A percentile compares a stretch with the other conserved stretches of the same genome.
Evolutionary conservation across 2,797 vertebrate species (phyloP).

Genomic region (Rhodeus uyekii): DNA sequence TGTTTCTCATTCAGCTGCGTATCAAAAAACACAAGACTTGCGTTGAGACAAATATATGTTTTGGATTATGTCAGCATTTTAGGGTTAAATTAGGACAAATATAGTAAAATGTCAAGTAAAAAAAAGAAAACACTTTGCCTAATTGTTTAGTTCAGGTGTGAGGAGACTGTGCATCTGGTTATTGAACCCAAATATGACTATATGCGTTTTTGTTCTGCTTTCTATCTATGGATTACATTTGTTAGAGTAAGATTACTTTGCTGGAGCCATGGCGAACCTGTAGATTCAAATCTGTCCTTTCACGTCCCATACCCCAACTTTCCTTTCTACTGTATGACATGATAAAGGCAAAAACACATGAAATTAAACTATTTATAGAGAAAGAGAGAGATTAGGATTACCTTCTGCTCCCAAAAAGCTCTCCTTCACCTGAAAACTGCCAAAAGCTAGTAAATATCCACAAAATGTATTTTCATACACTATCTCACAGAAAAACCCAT

Average conservation of each 20-base stretch:
- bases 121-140: neutral
- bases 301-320: neutral
- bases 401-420: neutral
- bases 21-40: neutral
- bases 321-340: neutral
- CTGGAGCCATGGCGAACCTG: neutral
- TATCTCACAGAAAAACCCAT: neutral
- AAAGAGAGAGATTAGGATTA: neutral
- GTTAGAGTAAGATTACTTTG: neutral
- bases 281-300: neutral
- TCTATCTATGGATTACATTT: neutral
- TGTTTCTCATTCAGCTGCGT: slow-evolving; percentile 29
- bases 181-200: neutral
- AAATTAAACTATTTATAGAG: no score
- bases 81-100: neutral
- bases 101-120: neutral
- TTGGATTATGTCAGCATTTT: neutral
- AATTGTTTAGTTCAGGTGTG: neutral
- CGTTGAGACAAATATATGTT: slow-evolving; percentile 14
- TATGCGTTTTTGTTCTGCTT: neutral
- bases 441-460: neutral
- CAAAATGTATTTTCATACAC: slow-evolving; percentile 36
- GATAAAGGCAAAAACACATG: no score
- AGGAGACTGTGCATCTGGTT: neutral
- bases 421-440: neutral